A percentile compares a stretch with the other conserved stretches of the same genome.
These are phyloP conservation scores for Tapirus indicus DNA, from an alignment of 2,797 vertebrate genomes.

Conservation along the genomic window DNA sequence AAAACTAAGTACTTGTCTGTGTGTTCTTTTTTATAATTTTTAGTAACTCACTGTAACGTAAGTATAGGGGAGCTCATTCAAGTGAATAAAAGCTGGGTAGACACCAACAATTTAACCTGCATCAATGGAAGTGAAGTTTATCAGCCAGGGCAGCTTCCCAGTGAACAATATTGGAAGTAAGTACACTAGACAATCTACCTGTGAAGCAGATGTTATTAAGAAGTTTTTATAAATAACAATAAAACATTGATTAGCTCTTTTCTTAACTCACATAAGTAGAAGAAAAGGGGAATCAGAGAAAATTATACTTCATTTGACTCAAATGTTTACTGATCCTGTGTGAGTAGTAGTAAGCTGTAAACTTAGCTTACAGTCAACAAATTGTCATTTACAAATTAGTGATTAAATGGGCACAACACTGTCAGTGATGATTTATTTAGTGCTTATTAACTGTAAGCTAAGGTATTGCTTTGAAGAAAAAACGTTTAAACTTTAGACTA, in stretches of 20 bases:
- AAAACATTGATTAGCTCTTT: not conserved
- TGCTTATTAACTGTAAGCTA: not conserved
- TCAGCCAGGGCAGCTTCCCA: conserved; percentile 91
- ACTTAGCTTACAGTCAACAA: not conserved
- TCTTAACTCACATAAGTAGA: not conserved
- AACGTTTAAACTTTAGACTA: not conserved
- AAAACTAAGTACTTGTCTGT: conserved; percentile 9
- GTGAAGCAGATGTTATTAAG: conserved; percentile 2
- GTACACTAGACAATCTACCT: conserved; percentile 78
- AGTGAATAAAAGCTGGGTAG: conserved; percentile 88
- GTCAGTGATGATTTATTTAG: conserved; percentile 7
- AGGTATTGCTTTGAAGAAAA: conserved; percentile 27
- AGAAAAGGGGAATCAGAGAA: not conserved
- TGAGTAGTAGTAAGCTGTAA: not conserved
- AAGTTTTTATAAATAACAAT: not conserved
- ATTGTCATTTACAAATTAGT: conserved; percentile 11
- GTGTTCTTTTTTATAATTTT: conserved; percentile 58
- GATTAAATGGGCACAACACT: not conserved
- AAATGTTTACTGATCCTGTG: conserved; percentile 8
- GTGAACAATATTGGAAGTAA: conserved; percentile 98
- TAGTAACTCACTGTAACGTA: conserved; percentile 88
- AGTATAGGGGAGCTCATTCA: conserved; percentile 67
- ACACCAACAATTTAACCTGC: conserved; percentile 88
- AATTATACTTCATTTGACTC: conserved; percentile 6
- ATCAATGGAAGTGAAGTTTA: conserved; percentile 78